phyloP scores from a whole-genome alignment of 2,888 invertebrate genomes.

The Rotaria socialis region DNA sequence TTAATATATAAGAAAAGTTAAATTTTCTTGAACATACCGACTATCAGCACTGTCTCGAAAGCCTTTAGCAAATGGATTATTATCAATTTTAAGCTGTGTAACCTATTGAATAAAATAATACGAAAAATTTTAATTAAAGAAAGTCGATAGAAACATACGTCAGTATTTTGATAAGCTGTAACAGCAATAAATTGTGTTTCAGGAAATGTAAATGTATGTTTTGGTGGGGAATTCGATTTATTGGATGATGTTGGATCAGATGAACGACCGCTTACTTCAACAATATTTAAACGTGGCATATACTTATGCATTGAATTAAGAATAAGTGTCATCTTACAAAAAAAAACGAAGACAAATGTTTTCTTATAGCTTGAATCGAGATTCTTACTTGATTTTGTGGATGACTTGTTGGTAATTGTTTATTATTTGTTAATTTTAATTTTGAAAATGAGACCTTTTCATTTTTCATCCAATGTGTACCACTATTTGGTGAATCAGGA shows the following conservation, averaged over 20 bases:
- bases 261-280: slow-evolving; percentile 50
- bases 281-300: slow-evolving; percentile 56
- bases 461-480: slow-evolving; percentile 47
- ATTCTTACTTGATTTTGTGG: slow-evolving; percentile 15
- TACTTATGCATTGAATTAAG: slow-evolving; percentile 60
- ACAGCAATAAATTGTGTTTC: slow-evolving; percentile 59
- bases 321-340: slow-evolving; percentile 52
- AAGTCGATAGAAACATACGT: slow-evolving; percentile 50
- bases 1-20: neutral
- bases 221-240: slow-evolving; percentile 51
- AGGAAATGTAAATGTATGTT: slow-evolving; percentile 57
- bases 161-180: slow-evolving; percentile 59
- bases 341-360: neutral
- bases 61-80: slow-evolving; percentile 61
- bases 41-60: slow-evolving; percentile 55
- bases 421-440: slow-evolving; percentile 48
- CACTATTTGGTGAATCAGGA: slow-evolving; percentile 47
- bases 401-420: slow-evolving; percentile 39
- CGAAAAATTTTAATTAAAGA: neutral
- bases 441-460: slow-evolving; percentile 47
- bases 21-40: neutral
- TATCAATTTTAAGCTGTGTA: slow-evolving; percentile 60
- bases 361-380: neutral
- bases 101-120: slow-evolving; percentile 53
- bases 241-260: slow-evolving; percentile 46